Conservation (phyloP, 2,888 invertebrate genomes). For the Aphidius colemani region DNA sequence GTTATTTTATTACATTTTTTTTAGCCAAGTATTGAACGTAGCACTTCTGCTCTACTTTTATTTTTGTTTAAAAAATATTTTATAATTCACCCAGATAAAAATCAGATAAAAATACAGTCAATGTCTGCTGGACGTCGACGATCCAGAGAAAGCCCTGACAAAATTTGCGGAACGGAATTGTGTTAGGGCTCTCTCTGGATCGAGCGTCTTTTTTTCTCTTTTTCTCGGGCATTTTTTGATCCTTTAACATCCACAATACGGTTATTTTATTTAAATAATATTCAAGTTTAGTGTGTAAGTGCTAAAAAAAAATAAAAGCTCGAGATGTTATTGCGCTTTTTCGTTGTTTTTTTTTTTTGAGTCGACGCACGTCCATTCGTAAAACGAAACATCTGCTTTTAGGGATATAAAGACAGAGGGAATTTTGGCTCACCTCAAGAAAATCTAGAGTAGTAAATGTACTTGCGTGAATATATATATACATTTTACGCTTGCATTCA, state of each 20-base stretch:
- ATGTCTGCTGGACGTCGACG: no score
- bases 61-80: neutral
- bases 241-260: neutral
- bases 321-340: constrained; percentile 13
- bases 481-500: constrained; percentile 8
- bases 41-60: neutral
- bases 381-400: constrained; percentile 36
- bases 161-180: no score
- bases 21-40: no score
- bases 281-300: no score
- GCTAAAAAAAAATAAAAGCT: neutral
- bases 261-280: no score
- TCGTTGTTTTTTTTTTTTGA: constrained; percentile 16
- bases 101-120: no score
- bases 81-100: no score
- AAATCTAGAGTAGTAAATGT: constrained; percentile 16
- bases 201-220: no score
- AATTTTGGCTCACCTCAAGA: constrained; percentile 15
- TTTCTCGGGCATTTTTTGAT: no score
- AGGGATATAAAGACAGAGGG: neutral
- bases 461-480: neutral
- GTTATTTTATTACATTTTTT: no score
- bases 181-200: no score
- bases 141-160: no score
- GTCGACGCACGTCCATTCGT: constrained; percentile 29